Percentiles rank a stretch among this genome's conserved stretches.
Conservation (phyloP, 2,113 vertebrate genomes). For the Prionailurus viverrinus region DNA sequence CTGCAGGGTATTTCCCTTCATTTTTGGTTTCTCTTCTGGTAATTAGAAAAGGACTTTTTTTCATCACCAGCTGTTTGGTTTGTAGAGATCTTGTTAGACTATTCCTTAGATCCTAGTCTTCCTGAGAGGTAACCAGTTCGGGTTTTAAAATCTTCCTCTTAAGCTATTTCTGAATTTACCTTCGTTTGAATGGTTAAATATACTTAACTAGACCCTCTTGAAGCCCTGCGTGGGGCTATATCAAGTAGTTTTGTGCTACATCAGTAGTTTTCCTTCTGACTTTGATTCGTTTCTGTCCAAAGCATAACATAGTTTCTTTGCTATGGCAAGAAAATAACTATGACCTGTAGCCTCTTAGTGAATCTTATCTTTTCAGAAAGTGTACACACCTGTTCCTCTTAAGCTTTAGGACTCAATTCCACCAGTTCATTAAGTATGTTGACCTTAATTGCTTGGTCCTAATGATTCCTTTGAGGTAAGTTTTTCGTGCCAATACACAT, state of each 20-base stretch:
- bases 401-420: slow-evolving; percentile 45
- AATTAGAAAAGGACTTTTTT: slow-evolving; percentile 53
- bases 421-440: slow-evolving; percentile 32
- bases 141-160: slow-evolving; percentile 55
- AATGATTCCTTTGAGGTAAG: slow-evolving; percentile 56
- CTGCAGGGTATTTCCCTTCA: slow-evolving; percentile 38
- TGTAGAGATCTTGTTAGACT: slow-evolving; percentile 47
- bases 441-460: slow-evolving; percentile 48
- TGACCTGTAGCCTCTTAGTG: not conserved
- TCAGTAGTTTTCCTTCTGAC: slow-evolving; percentile 53
- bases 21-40: slow-evolving; percentile 57
- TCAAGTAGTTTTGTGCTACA: slow-evolving; percentile 18
- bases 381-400: not conserved
- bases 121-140: slow-evolving; percentile 13
- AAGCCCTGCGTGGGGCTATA: not conserved
- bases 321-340: slow-evolving; percentile 53
- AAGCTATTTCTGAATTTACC: not conserved
- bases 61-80: not conserved
- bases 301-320: slow-evolving; percentile 59
- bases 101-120: slow-evolving; percentile 44
- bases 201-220: not conserved
- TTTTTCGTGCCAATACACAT: not conserved
- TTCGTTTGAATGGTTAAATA: slow-evolving; percentile 59
- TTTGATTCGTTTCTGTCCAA: slow-evolving; percentile 36
- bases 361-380: slow-evolving; percentile 51